Evolutionary conservation across 2,797 vertebrate species (phyloP), one percentile per base, ranked within the genome.

Genomic region (Peromyscus nudipes): DNA sequence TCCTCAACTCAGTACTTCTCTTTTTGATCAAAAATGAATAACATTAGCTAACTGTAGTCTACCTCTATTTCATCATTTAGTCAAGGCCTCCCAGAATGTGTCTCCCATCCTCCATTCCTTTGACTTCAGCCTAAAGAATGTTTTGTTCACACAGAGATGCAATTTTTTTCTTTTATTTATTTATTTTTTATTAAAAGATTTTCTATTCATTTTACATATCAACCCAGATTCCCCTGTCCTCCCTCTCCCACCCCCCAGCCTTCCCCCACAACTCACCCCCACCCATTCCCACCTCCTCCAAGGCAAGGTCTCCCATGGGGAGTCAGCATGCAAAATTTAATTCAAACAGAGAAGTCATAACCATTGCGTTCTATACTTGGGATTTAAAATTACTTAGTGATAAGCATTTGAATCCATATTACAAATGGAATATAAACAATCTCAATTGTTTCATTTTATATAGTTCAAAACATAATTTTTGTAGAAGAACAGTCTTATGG

Each of bases 401-500:
- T 27, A 71, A 75, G 65, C 1, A 64, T 27, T 89, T 92, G 17
- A 89, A 84, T 92, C n/a, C 43, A 31, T 60, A 60, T 55, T 91
- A 43, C 52, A 94, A 79, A 65, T 40, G n/a, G 17, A 80, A 77
- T 34, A 89, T 93, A 3, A 6, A 67, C 60, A 40, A 52, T 95
- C 79, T 92, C 14, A 96, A 81, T 76, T 57, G 40, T 60, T 94
- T 83, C 19, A 12, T 64, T 96, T 96, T 46, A 37, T 52, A 37
- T 14, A 0, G 13, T 89, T 95, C 49, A 94, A 83, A 94, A 92
- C 89, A 67, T 67, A 91, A 40, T 76, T 95, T 97, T 93, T 21
- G 21, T 92, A 77, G 23, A 67, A 91, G 87, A 40, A 80, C 94
- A 83, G 21, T 60, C 21, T 88, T 85, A 49, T 76, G 71, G 19